Conservation (phyloP, 2,113 vertebrate genomes). For the Cichladusa arquata region DNA sequence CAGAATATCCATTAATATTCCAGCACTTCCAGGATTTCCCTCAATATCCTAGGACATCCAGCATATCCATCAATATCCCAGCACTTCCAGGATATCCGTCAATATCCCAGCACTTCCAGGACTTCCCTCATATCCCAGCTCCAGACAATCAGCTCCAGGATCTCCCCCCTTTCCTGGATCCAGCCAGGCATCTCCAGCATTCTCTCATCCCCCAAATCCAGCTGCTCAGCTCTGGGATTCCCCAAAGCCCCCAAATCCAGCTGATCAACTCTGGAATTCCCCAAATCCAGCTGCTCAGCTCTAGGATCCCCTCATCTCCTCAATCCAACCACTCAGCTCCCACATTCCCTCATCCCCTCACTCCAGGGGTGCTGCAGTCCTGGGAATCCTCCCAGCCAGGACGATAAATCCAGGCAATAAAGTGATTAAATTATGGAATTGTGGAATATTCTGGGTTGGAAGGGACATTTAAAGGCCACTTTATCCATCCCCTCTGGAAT, state of each 20-base stretch:
- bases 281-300: background rate
- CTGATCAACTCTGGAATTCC: too few species aligned
- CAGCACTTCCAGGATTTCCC: background rate
- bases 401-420: background rate
- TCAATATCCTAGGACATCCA: background rate
- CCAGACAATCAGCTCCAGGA: background rate
- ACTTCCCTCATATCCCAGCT: background rate
- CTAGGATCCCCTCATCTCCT: too few species aligned
- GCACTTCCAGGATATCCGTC: background rate
- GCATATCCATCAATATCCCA: background rate
- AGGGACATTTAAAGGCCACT: background rate
- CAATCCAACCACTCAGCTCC: too few species aligned
- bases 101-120: background rate
- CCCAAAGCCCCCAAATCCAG: too few species aligned
- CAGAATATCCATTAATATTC: too few species aligned
- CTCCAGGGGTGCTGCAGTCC: background rate
- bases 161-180: background rate
- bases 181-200: background rate
- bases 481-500: background rate
- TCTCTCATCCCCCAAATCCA: background rate
- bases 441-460: background rate
- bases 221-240: background rate
- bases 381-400: background rate
- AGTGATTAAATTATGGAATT: background rate
- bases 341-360: background rate